phyloP scores from a whole-genome alignment of 2,113 vertebrate species.

The Myiopsitta monachus region DNA sequence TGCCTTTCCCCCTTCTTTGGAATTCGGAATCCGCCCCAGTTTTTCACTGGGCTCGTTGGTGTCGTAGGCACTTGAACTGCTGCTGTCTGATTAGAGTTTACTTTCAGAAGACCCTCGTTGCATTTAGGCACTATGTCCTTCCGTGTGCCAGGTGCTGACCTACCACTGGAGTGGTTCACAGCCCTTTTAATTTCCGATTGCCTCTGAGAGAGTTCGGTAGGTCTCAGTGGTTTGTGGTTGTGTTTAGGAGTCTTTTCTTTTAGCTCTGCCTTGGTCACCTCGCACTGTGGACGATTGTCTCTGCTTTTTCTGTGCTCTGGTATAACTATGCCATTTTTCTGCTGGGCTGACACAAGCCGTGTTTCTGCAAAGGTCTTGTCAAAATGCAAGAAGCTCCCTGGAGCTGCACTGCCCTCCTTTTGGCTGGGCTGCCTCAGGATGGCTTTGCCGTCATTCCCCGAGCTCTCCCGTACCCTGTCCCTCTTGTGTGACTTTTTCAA shows the following conservation, averaged over 20 bases:
- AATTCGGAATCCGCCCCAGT: constrained; percentile 96
- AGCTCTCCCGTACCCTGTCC: constrained; percentile 25
- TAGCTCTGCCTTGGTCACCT: constrained; percentile 65
- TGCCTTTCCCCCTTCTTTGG: constrained; percentile 88
- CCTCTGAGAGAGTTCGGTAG: constrained; percentile 72
- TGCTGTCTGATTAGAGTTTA: constrained; percentile 62
- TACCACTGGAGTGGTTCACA: constrained; percentile 60
- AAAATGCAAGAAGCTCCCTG: constrained; percentile 50
- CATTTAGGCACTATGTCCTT: constrained; percentile 73
- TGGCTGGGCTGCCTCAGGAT: constrained; percentile 34
- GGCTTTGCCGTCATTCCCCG: constrained; percentile 30
- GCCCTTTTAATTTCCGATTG: constrained; percentile 69
- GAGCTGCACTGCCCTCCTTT: not conserved
- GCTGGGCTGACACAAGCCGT: constrained; percentile 62
- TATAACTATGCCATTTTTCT: constrained; percentile 66
- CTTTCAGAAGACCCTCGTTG: constrained; percentile 78
- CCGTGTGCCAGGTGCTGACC: constrained; percentile 56
- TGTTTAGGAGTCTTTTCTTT: constrained; percentile 77
- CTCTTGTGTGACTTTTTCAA: constrained; percentile 72
- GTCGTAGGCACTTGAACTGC: constrained; percentile 77
- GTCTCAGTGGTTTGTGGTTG: constrained; percentile 74
- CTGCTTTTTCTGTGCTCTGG: constrained; percentile 75
- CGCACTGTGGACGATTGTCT: constrained; percentile 70
- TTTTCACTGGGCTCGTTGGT: constrained; percentile 79
- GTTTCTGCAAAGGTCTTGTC: constrained; percentile 69